Base-by-base conservation (phyloP, 2,888 invertebrate species). In the Eurytoma adleriae region DNA sequence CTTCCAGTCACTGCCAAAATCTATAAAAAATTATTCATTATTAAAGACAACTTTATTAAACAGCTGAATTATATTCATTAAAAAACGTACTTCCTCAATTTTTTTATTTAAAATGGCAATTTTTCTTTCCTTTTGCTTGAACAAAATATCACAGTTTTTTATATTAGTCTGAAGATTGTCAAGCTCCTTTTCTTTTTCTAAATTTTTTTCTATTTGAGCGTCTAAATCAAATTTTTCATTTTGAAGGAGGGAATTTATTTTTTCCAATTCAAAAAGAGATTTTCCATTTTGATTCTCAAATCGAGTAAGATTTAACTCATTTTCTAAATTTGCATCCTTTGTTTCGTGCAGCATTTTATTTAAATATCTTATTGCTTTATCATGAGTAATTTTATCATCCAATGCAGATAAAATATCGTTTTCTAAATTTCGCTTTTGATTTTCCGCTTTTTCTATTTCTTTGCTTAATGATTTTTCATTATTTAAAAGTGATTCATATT, bases 381-480 rank as follows among this genome's bases (percentile, higher is more conserved):
- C 94, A 62, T 94, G 94, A 5, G 94, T 92, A 5, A 95, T 88
- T 86, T 95, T 94, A 14, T 95, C 94, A 85, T 95, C 95, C 0
- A 96, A 91, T 79, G 93, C 92, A 24, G 90, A 88, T 7, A 96
- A 87, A 50, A 96, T 93, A 64, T 93, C 91, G 79, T 95, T 94
- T 87, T 96, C 96, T 67, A 95, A 83, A 59, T 92, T 91, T 16
- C 92, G 86, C 87, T 95, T 95, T 67, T 91, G 91, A n/a, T 89
- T 90, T 0, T 86, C 84, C 69, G 93, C 91, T 79, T 92, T 93
- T 16, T 94, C 94, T 7, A 93, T 86, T 67, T 92, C 92, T 74
- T 92, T 92, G 81, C 91, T 90, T 0, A 89, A 83, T 4, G 86
- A 85, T 0, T 91, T 91, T 71, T 92, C 92, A 50, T 90, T 91